Evolutionary conservation across 2,888 invertebrate species (phyloP).

Genomic region (Gnatocerus cornutus): DNA sequence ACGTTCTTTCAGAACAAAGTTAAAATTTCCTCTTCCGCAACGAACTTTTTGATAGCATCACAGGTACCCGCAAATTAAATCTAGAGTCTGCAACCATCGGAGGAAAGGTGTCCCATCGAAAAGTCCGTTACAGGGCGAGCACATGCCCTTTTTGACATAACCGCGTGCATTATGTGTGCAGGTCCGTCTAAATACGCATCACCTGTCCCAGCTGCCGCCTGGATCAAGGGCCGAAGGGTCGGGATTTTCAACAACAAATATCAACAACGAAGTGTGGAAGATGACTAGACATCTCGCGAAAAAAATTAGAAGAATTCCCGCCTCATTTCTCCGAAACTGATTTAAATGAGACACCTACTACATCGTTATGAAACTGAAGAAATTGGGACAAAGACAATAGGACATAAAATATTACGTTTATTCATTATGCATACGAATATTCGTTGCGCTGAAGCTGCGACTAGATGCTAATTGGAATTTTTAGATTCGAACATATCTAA

Average conservation of each 20-base stretch:
- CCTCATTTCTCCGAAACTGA: conserved; percentile 3
- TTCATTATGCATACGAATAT: conserved; percentile 32
- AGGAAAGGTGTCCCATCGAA: conserved; percentile 54
- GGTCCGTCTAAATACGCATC: conserved; percentile 44
- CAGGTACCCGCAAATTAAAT: conserved; percentile 38
- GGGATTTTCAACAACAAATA: conserved; percentile 2
- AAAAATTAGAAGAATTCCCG: background rate
- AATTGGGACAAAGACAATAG: conserved; percentile 36
- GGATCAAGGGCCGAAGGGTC: conserved; percentile 34
- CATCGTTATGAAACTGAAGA: conserved; percentile 26
- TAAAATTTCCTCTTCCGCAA: conserved; percentile 10
- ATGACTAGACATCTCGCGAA: background rate
- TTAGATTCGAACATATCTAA: background rate
- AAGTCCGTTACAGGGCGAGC: conserved; percentile 56
- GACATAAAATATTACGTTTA: conserved; percentile 31
- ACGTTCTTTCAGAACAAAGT: background rate
- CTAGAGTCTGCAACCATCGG: conserved; percentile 34
- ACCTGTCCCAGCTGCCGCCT: conserved; percentile 50
- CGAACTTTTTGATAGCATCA: conserved; percentile 33
- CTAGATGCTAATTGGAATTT: background rate
- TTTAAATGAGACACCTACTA: conserved; percentile 21
- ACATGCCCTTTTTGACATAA: conserved; percentile 56
- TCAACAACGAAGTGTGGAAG: background rate
- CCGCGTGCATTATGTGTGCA: conserved; percentile 55
- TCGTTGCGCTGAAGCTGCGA: conserved; percentile 5